These are phyloP conservation scores for Xanthorhoe spadicearia DNA, from an alignment of 2,888 invertebrate species.

Conservation along the genomic window DNA sequence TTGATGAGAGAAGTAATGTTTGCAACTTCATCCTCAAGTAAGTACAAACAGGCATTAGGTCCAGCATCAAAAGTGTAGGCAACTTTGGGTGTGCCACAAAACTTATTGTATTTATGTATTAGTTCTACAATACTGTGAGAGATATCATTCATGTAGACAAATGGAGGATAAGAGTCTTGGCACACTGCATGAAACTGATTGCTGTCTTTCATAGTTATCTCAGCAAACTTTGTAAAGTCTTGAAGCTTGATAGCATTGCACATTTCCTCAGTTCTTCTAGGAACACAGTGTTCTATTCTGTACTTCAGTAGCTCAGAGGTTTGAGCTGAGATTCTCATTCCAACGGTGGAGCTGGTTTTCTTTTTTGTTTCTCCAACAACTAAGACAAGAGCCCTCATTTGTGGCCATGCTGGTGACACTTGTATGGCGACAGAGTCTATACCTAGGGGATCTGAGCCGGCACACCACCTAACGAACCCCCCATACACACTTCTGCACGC, in stretches of 20 bases:
- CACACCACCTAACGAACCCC: constrained; percentile 97
- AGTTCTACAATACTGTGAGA: constrained; percentile 92
- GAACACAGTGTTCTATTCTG: constrained; percentile 90
- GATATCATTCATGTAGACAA: constrained; percentile 95
- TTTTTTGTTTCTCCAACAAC: constrained; percentile 94
- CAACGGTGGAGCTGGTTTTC: constrained; percentile 93
- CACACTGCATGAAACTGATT: constrained; percentile 98
- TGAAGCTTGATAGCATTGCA: constrained; percentile 85
- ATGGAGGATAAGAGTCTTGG: constrained; percentile 97
- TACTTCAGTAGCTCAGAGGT: constrained; percentile 93
- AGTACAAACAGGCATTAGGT: constrained; percentile 96
- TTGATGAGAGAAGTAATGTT: constrained; percentile 88
- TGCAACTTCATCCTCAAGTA: constrained; percentile 90
- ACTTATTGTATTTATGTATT: constrained; percentile 92
- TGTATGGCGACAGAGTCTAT: constrained; percentile 91
- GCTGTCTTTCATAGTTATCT: constrained; percentile 98
- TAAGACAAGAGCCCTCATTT: constrained; percentile 94
- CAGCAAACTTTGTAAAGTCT: constrained; percentile 94
- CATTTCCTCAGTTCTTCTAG: constrained; percentile 86
- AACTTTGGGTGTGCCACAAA: constrained; percentile 87
- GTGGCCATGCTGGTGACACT: constrained; percentile 93
- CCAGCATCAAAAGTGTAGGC: constrained; percentile 99
- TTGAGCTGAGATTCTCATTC: constrained; percentile 92
- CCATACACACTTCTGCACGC: constrained; percentile 97
- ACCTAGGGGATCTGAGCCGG: constrained; percentile 87